Percentiles rank a stretch among this genome's conserved stretches.
Conservation (phyloP, 2,888 invertebrate species). For the Conops quadrifasciatus region DNA sequence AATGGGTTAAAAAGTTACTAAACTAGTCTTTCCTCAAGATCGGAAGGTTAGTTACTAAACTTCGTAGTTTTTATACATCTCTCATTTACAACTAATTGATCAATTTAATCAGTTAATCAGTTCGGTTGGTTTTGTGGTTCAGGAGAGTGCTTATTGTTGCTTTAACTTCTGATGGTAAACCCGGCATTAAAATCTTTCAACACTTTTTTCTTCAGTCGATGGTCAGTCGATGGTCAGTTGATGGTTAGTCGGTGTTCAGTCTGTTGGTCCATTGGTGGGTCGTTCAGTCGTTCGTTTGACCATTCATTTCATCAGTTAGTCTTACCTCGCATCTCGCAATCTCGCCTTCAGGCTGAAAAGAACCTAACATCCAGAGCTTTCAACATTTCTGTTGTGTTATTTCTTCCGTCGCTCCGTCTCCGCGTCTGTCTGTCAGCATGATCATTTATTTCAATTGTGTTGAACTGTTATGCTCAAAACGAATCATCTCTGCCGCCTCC, state of each 20-base stretch:
- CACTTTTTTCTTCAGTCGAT: too few relatives aligned
- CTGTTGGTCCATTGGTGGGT: background rate
- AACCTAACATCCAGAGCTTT: background rate
- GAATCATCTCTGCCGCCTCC: background rate
- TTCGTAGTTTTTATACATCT: too few relatives aligned
- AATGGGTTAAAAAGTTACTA: too few relatives aligned
- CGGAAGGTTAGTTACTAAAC: too few relatives aligned
- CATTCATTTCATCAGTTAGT: background rate
- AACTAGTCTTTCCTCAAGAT: too few relatives aligned
- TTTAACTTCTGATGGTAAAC: too few relatives aligned
- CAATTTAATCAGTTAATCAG: too few relatives aligned
- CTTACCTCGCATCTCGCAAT: background rate
- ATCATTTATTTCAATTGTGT: constrained; percentile 26
- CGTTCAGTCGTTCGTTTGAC: background rate
- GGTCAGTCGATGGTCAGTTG: background rate
- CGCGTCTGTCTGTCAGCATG: background rate
- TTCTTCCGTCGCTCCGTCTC: too few relatives aligned
- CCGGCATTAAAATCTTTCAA: too few relatives aligned
- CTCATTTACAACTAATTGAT: too few relatives aligned
- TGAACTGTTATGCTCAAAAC: background rate
- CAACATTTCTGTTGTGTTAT: background rate
- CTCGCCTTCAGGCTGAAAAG: background rate
- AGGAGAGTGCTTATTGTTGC: too few relatives aligned
- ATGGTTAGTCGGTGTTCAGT: background rate
- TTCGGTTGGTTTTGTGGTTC: too few relatives aligned